A percentile compares a stretch with the other conserved stretches of the same genome.
Evolutionary conservation across 2,888 invertebrate genomes (phyloP).

Genomic region (Trachelus iudaicus): DNA sequence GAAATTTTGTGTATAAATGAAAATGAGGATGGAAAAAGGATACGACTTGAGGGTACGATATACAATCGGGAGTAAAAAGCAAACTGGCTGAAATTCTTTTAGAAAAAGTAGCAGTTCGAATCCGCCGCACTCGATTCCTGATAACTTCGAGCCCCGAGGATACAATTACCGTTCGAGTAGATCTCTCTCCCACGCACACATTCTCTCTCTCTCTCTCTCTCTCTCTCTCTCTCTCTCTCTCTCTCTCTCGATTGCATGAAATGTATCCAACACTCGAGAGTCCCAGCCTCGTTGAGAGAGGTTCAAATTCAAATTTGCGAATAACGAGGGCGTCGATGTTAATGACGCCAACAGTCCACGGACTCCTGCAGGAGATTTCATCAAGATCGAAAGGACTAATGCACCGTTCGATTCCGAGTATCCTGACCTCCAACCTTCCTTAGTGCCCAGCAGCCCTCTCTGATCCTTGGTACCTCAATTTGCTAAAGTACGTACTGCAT

Average conservation of each 20-base stretch:
- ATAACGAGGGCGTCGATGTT: neutral
- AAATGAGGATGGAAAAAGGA: no score
- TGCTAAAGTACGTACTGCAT: no score
- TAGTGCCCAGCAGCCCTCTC: no score
- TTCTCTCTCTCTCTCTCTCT: neutral
- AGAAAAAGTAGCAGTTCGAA: no score
- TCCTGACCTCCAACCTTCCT: no score
- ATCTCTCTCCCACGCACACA: neutral
- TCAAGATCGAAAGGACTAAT: no score
- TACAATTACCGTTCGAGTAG: conserved; percentile 1
- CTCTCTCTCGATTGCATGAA: neutral
- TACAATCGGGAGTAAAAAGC: neutral
- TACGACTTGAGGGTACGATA: neutral
- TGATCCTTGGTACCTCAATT: no score
- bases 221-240: neutral
- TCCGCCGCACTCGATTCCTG: no score
- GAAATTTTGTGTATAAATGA: no score
- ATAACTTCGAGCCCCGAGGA: neutral
- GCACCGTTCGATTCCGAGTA: no score
- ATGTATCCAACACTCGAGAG: neutral
- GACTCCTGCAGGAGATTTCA: no score
- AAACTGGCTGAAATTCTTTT: neutral
- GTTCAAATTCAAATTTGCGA: neutral
- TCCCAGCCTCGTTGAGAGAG: neutral
- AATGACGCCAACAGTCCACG: neutral